phyloP scores from a whole-genome alignment of 2,797 vertebrate genomes.

The Capromys pilorides region DNA sequence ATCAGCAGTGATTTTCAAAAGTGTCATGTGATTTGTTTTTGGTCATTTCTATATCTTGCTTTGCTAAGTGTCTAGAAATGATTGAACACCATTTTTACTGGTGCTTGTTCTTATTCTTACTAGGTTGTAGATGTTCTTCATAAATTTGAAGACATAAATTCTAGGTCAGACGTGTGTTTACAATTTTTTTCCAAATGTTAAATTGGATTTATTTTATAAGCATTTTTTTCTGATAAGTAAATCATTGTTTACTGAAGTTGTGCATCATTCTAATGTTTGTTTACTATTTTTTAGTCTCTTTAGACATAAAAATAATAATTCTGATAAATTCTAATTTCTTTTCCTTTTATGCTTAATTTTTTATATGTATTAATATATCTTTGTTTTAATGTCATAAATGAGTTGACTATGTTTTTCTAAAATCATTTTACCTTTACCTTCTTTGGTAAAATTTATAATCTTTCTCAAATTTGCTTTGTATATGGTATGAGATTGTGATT shows the following conservation, averaged over 20 bases:
- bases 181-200: background rate
- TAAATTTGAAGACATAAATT: background rate
- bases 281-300: background rate
- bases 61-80: background rate
- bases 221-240: background rate
- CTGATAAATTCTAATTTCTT: background rate
- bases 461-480: background rate
- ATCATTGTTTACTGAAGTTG: too few species aligned
- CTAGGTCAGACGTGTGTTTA: background rate
- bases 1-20: too few species aligned
- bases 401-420: background rate
- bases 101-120: background rate
- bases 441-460: background rate
- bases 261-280: too few species aligned
- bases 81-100: background rate
- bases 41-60: background rate
- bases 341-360: background rate
- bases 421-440: background rate
- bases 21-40: background rate
- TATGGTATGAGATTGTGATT: background rate
- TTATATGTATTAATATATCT: background rate
- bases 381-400: background rate
- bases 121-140: background rate
- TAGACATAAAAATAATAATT: background rate
- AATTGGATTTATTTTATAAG: background rate